Evolutionary conservation across 2,113 vertebrate genomes (phyloP).

Genomic region (Corynorhinus townsendii): DNA sequence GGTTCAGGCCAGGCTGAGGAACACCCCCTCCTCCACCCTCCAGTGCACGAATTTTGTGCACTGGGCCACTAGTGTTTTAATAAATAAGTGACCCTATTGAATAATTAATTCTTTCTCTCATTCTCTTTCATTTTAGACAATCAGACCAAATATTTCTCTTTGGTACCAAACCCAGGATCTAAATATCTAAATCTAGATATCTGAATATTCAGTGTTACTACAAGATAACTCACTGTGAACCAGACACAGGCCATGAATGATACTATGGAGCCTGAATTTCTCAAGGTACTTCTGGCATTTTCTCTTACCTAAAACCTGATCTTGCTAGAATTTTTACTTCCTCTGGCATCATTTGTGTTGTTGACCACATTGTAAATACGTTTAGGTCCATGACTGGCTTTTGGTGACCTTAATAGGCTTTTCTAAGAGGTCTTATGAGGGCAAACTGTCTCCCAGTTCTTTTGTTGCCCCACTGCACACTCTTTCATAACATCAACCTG

Average conservation of each 20-base stretch:
- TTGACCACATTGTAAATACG: background rate
- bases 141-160: background rate
- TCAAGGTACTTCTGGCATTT: fast-evolving
- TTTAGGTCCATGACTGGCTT: background rate
- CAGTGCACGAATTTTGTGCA: too few species aligned
- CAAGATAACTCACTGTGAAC: background rate
- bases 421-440: background rate
- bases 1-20: too few species aligned
- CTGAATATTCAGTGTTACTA: background rate
- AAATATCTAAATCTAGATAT: background rate
- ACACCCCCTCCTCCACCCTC: too few species aligned
- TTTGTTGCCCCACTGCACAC: fast-evolving
- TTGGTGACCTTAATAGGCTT: background rate
- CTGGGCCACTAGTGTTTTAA: background rate
- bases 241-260: fast-evolving
- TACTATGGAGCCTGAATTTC: fast-evolving
- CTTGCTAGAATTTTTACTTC: background rate
- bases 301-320: background rate
- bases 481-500: constrained; percentile 15
- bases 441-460: background rate
- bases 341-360: background rate
- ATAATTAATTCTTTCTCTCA: background rate
- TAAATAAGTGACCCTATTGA: background rate
- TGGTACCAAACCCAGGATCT: background rate
- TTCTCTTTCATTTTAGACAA: background rate